Percentiles rank a stretch among this genome's conserved stretches.
Evolutionary conservation across 2,113 vertebrate genomes (phyloP).

Genomic region (Periophthalmus modestus): DNA sequence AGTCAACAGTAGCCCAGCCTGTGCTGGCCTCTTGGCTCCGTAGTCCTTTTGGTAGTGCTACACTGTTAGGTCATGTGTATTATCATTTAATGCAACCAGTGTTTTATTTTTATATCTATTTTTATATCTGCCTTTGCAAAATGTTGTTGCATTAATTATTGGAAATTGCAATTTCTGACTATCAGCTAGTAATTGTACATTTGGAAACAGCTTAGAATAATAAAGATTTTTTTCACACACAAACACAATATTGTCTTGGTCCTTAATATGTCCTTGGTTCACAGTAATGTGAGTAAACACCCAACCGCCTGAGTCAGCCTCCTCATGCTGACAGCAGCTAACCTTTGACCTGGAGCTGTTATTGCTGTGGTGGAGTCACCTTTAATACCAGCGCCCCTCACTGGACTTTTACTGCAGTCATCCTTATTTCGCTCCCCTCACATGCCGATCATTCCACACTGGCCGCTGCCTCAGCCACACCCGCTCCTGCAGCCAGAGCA

Average conservation of each 20-base stretch:
- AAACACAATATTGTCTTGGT: constrained; percentile 20
- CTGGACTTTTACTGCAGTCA: constrained; percentile 20
- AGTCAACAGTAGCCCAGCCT: constrained; percentile 28
- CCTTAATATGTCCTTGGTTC: not conserved
- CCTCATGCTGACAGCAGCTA: constrained; percentile 58
- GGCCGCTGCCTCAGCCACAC: constrained; percentile 40
- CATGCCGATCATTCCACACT: constrained; percentile 65
- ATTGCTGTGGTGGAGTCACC: constrained; percentile 55
- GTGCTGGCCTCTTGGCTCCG: constrained; percentile 3
- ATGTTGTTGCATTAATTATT: constrained; percentile 19
- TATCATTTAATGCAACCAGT: constrained; percentile 31
- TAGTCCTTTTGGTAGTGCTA: constrained; percentile 19
- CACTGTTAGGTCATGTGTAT: constrained; percentile 26
- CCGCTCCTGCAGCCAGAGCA: constrained; percentile 29
- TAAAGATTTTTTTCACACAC: constrained; percentile 46
- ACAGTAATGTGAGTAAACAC: constrained; percentile 13
- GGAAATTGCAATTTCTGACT: constrained; percentile 10
- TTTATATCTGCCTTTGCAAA: constrained; percentile 11
- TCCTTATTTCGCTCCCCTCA: constrained; percentile 51
- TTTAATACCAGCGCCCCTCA: constrained; percentile 43
- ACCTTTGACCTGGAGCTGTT: constrained; percentile 31
- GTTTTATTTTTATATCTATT: constrained; percentile 22
- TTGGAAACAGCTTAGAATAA: constrained; percentile 43
- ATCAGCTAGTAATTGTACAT: constrained; percentile 31
- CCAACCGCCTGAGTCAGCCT: constrained; percentile 37